Base-by-base conservation (phyloP, 2,888 invertebrate genomes). In the Polylopha cassiicola region DNA sequence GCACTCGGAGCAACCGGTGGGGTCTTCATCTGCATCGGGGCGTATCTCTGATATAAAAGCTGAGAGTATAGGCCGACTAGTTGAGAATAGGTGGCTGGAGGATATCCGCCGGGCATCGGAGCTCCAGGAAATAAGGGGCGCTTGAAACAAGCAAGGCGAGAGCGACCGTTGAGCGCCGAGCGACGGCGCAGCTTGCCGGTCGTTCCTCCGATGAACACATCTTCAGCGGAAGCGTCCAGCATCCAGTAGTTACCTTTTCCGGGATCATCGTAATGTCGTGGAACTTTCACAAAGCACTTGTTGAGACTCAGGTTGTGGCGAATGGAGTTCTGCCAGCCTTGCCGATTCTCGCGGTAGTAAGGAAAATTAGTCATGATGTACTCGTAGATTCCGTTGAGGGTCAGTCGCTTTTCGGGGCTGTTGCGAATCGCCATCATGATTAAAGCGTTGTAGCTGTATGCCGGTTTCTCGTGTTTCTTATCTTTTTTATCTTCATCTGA, bases 171-270 rank as follows among this genome's bases (percentile, higher is more conserved):
- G 0, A 95, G 93, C 0, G 97, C 96, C 0, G 96, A 95, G 33
- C 98, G 88, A 20, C 99, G 87, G 0, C 98, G 89, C 11, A 99
- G 87, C 79, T 99, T 99, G 0, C 99, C 99, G 0, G 99, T 99
- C 0, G 97, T 96, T 0, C 97, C 97, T 0, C 99, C 98, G 61
- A 99, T 99, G 70, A 98, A 98, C 11, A 99, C 98, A 61, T 99
- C 99, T 66, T 99, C 98, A 27, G 95, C 94, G 21, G 95, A 95
- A 3, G 98, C 95, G 70, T 99, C 99, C 59, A 99, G 75, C 98
- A 98, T 99, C 99, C 99, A 99, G 80, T 99, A 99, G 82, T 99
- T 99, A 0, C 99, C 99, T 73, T 99, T 99, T 1, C 99, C 99
- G 0, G 99, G 99, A 69, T 99, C 99, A 78, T 99, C 98, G 84